Base-by-base conservation (phyloP, 92 coral and sea anemone species). In the Ricordea florida region DNA sequence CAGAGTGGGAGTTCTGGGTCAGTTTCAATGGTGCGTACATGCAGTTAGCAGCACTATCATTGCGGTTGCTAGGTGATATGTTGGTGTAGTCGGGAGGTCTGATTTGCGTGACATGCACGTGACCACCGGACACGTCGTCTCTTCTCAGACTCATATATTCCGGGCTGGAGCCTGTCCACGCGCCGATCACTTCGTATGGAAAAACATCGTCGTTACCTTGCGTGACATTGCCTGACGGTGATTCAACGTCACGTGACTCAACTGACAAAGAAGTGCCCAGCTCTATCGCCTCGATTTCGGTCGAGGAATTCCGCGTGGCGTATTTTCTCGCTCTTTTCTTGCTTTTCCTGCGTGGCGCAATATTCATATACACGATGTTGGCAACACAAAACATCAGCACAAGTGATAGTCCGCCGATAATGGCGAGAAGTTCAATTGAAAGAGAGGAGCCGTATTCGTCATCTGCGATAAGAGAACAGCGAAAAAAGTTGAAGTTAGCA, bases 21-120 rank as follows among this genome's bases (percentile, higher is more conserved):
- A 24, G 23, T 53, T 11, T 55, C 28, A 70, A 41, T 37, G 77
- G 66, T 4, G 77, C 77, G 26, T 70, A 70, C 77, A 70, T 70
- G 41, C 77, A 70, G 42, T 53, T 70, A n/a, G 77, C 77, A 10
- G 77, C 77, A 23, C 77, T 70, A 41, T 70, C 65, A 55, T 70
- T 70, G 11, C 65, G 65, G 42, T 70, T 70, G 66, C 77, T 70
- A 1, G 77, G 77, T 2, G 77, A 70, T 37, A 70, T 70, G 77
- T 70, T 70, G 0, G 44, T 35, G 53, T 70, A 70, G 36, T 70
- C 77, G 40, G 77, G 64, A 52, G 26, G 36, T 31, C 20, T 6
- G n/a, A 50, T 33, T 50, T 50, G 57, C 32, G 57, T 33, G 27
- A 6, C 47, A 25, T 38, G 74, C 45, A 60, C 33, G 8, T 32